Evolutionary conservation across 2,888 invertebrate genomes (phyloP).

Genomic region (Choreutis nemorana): DNA sequence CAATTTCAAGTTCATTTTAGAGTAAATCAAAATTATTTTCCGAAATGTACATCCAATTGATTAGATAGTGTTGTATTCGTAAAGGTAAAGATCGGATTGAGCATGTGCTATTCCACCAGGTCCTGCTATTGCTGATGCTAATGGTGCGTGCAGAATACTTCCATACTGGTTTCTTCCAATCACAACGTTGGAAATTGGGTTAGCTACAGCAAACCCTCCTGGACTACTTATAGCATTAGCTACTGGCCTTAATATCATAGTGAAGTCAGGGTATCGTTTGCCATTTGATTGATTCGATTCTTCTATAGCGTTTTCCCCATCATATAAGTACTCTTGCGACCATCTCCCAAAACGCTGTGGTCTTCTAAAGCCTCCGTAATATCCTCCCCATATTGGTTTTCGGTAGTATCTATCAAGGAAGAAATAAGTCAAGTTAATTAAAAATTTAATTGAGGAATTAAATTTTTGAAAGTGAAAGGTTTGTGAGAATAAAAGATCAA

Average conservation of each 20-base stretch:
- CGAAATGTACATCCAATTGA: conserved; percentile 11
- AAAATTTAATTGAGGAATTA: conserved; percentile 14
- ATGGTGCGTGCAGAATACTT: conserved; percentile 71
- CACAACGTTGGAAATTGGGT: conserved; percentile 72
- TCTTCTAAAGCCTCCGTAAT: conserved; percentile 15
- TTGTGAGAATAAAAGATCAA: conserved; percentile 19
- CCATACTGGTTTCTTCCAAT: conserved; percentile 68
- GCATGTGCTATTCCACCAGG: conserved; percentile 81
- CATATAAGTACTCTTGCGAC: conserved; percentile 32
- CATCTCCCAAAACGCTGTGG: too few species aligned
- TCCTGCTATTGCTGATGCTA: conserved; percentile 76
- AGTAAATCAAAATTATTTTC: conserved; percentile 43
- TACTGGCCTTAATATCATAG: conserved; percentile 64
- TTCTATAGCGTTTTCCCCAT: conserved; percentile 32
- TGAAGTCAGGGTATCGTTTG: conserved; percentile 21
- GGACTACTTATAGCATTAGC: conserved; percentile 72
- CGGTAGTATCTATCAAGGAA: conserved; percentile 42
- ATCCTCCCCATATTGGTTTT: conserved; percentile 19
- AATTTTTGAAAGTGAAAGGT: conserved; percentile 12
- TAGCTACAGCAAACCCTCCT: conserved; percentile 74
- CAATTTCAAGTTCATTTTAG: conserved; percentile 44
- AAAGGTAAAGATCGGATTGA: conserved; percentile 73
- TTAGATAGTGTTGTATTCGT: conserved; percentile 34
- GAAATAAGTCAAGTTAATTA: conserved; percentile 32
- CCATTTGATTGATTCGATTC: too few species aligned